phyloP scores from a whole-genome alignment of 2,888 invertebrate genomes.

The Hofmannophila pseudospretella region DNA sequence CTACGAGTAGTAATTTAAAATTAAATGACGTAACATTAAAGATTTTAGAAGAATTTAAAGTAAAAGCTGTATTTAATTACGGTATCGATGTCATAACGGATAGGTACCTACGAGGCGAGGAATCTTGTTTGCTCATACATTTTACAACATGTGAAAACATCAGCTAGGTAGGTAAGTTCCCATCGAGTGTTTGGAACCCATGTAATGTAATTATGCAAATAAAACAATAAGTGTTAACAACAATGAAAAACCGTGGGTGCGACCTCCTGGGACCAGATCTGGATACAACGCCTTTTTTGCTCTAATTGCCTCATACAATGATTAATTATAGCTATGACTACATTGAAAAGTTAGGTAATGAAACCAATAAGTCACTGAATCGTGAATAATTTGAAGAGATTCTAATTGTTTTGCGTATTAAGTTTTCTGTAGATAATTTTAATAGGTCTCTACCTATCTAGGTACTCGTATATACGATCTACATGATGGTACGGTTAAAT shows the following conservation, averaged over 20 bases:
- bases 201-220: constrained; percentile 19
- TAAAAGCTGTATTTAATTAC: neutral
- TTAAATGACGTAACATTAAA: too few species aligned
- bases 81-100: neutral
- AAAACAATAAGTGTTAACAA: constrained; percentile 11
- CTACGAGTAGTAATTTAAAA: too few species aligned
- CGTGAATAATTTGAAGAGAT: too few species aligned
- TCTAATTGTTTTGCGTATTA: too few species aligned
- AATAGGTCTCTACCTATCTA: too few species aligned
- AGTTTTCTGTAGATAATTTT: too few species aligned
- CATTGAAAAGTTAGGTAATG: neutral
- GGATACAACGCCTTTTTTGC: constrained; percentile 13
- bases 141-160: constrained; percentile 16
- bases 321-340: constrained; percentile 14
- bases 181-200: constrained; percentile 17
- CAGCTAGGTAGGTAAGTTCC: constrained; percentile 11
- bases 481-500: too few species aligned
- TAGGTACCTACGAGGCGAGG: neutral
- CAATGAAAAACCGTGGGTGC: constrained; percentile 25
- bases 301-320: constrained; percentile 21
- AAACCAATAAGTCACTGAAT: constrained; percentile 9
- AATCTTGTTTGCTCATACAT: neutral
- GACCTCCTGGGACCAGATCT: constrained; percentile 24
- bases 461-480: too few species aligned
- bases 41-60: too few species aligned